Evolutionary conservation across 2,113 vertebrate genomes (phyloP), one percentile per base, ranked within the genome.

Genomic region (Aphelocoma coerulescens): DNA sequence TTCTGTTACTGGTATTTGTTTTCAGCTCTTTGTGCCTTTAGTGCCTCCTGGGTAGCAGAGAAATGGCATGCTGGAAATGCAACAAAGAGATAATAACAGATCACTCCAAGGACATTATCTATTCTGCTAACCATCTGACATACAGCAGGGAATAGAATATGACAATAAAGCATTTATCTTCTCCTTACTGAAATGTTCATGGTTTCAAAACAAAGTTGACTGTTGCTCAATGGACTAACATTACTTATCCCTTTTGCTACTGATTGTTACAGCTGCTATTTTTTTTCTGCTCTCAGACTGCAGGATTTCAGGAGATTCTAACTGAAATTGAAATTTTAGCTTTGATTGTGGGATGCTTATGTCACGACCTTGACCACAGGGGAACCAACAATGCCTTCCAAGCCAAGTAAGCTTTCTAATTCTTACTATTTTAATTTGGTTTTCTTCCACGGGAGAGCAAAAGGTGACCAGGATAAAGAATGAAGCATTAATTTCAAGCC

Each of bases 321-420:
- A 99, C 98, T 15, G 99, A 99, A 87, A 98, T 98, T 97, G 99
- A 99, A 98, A 99, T 98, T 98, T 98, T 99, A 97, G 99, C 99
- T 4, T 99, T 99, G 89, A 99, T 99, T 93, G 99, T 99, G 91
- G 99, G 99, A 90, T 99, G 99, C 97, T 98, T 99, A 85, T 99
- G 99, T 98, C 99, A 99, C 2, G 99, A 99, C 98, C 98, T 99
- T 94, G 99, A 99, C 98, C 99, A 99, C 99, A 98, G 99, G 96
- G 99, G 99, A 97, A 99, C 99, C 97, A 99, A 99, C 98, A 99
- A 99, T 91, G 99, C 99, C 95, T 99, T 99, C 97, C 99, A 99
- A 98, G 99, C 99, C 92, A 99, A 99, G 99, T 99, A 98, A 98
- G 99, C 98, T 89, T 95, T 96, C 97, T 97, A 91, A 97, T 96